phyloP scores from a whole-genome alignment of 2,113 vertebrate genomes.

The Alouatta palliata region DNA sequence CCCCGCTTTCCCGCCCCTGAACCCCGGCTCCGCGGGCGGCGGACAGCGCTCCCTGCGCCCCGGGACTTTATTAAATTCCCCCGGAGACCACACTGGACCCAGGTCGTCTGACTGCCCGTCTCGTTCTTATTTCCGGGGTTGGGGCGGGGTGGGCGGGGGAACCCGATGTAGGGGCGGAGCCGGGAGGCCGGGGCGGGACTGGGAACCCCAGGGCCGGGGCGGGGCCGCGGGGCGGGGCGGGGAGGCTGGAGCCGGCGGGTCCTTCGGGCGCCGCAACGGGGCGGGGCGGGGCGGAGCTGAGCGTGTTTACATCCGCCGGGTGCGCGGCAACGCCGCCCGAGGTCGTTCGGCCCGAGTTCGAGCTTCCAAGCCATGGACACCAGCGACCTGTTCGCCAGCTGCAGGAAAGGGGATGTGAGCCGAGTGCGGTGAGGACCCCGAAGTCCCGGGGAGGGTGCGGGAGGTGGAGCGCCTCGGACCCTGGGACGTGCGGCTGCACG shows the following conservation, averaged over 20 bases:
- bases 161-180: too few species aligned
- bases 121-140: constrained; percentile 39
- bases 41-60: background rate
- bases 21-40: background rate
- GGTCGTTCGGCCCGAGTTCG: constrained; percentile 46
- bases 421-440: constrained; percentile 91
- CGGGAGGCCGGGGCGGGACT: background rate
- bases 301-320: constrained; percentile 19
- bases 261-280: too few species aligned
- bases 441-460: background rate
- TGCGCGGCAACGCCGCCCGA: background rate
- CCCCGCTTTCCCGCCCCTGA: background rate
- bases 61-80: constrained; percentile 69
- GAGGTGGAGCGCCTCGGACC: background rate
- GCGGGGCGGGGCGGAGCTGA: background rate
- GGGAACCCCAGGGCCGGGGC: too few species aligned
- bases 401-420: constrained; percentile 95
- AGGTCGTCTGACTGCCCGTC: background rate
- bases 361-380: constrained; percentile 90
- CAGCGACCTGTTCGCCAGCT: constrained; percentile 95
- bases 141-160: background rate
- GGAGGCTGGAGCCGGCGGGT: too few species aligned
- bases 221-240: background rate
- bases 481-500: background rate
- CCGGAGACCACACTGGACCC: constrained; percentile 21